These are phyloP conservation scores for Cheilosia vernalis DNA, from an alignment of 2,888 invertebrate genomes.

Conservation along the genomic window DNA sequence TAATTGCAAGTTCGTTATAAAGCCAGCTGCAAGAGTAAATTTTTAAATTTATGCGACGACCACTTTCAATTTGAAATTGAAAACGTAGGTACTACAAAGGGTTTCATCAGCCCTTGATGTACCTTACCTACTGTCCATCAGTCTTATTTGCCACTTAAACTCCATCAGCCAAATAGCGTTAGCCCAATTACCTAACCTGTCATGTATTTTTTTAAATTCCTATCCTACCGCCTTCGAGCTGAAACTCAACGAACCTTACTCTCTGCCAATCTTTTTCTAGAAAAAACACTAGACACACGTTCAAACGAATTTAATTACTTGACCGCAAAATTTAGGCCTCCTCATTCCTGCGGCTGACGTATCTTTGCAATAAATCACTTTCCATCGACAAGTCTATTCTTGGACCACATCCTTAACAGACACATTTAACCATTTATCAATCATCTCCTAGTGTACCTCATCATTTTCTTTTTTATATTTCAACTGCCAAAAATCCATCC, in stretches of 20 bases:
- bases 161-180: background rate
- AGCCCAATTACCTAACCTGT: background rate
- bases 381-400: constrained; percentile 37
- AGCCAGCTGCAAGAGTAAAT: too few relatives aligned
- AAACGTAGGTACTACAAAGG: too few relatives aligned
- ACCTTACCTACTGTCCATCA: background rate
- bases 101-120: too few relatives aligned
- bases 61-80: too few relatives aligned
- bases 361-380: constrained; percentile 30
- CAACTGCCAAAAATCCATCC: background rate
- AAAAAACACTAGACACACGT: too few relatives aligned
- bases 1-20: too few relatives aligned
- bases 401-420: constrained; percentile 23
- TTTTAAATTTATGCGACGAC: too few relatives aligned
- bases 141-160: background rate
- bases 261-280: background rate
- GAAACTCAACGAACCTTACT: background rate
- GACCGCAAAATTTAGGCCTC: too few relatives aligned
- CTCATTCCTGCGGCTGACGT: background rate
- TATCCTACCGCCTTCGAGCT: background rate
- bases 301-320: background rate
- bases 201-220: background rate
- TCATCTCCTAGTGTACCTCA: background rate
- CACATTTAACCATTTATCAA: constrained; percentile 36
- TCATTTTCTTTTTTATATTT: constrained; percentile 8